These are phyloP conservation scores for Pseudonaja textilis DNA, from an alignment of 2,113 vertebrate genomes.

Conservation along the genomic window DNA sequence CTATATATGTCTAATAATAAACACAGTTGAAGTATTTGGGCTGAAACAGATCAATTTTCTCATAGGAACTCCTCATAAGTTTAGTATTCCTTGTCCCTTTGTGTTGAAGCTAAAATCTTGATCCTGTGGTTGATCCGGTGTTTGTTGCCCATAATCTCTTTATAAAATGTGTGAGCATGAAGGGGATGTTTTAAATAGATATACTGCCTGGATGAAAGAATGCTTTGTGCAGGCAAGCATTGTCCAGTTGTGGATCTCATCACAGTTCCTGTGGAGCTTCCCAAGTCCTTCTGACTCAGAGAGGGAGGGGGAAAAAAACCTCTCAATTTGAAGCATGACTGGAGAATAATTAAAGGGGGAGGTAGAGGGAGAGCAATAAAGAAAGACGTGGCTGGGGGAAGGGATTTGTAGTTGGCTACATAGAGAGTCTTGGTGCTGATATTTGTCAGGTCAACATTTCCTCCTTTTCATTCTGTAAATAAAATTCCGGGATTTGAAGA, in stretches of 20 bases:
- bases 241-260: constrained; percentile 69
- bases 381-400: constrained; percentile 37
- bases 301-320: constrained; percentile 45
- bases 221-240: constrained; percentile 77
- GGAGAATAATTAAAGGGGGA: constrained; percentile 67
- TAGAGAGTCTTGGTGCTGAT: constrained; percentile 59
- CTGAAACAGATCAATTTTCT: background rate
- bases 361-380: constrained; percentile 28
- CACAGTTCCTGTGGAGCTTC: constrained; percentile 72
- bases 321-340: constrained; percentile 75
- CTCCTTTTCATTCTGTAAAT: constrained; percentile 61
- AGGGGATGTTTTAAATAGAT: constrained; percentile 74
- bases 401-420: constrained; percentile 37
- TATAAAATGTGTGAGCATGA: constrained; percentile 71
- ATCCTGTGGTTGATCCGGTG: constrained; percentile 44
- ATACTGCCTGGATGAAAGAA: constrained; percentile 71
- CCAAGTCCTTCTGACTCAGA: constrained; percentile 68
- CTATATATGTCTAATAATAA: background rate
- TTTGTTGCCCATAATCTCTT: constrained; percentile 69
- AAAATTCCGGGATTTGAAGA: constrained; percentile 80
- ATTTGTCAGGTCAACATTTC: constrained; percentile 59
- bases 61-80: background rate
- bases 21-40: background rate
- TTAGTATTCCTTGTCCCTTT: constrained; percentile 13
- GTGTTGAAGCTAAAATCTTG: constrained; percentile 40